Evolutionary conservation across 2,888 invertebrate species (phyloP).

Genomic region (Meiosimyza platycephala): DNA sequence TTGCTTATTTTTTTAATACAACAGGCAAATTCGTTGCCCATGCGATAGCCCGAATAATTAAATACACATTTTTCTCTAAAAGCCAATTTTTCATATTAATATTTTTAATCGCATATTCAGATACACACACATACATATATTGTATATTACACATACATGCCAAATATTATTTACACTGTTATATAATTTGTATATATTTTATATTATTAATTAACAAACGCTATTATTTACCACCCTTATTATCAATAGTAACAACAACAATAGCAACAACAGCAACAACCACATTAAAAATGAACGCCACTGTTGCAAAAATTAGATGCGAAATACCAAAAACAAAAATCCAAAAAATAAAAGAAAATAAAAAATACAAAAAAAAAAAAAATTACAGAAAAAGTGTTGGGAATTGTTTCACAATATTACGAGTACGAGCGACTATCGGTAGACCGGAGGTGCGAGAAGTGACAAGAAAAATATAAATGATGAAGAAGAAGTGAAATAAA

Average conservation of each 20-base stretch:
- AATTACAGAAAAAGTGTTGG: slow-evolving; percentile 33
- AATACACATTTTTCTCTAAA: no score
- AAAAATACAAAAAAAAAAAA: slow-evolving; percentile 1
- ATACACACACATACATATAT: no score
- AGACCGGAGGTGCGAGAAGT: slow-evolving; percentile 38
- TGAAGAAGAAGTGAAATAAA: slow-evolving; percentile 28
- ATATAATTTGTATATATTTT: no score
- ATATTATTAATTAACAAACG: slow-evolving; percentile 16
- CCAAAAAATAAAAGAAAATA: not conserved
- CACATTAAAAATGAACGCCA: slow-evolving; percentile 7
- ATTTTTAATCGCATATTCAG: no score
- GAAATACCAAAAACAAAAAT: slow-evolving; percentile 20
- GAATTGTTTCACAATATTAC: slow-evolving; percentile 41
- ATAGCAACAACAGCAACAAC: slow-evolving; percentile 7
- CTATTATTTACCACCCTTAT: slow-evolving; percentile 7
- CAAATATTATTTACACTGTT: no score
- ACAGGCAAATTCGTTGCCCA: no score
- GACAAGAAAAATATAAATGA: slow-evolving; percentile 42
- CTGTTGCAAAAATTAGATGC: slow-evolving; percentile 23
- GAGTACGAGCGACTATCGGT: not conserved
- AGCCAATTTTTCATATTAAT: no score
- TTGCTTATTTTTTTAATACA: no score
- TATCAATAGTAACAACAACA: not conserved
- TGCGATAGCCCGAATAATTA: no score
- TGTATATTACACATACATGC: no score